Percentiles rank a stretch among this genome's conserved stretches.
These are phyloP conservation scores for Ephestia elutella DNA, from an alignment of 1,140 invertebrate species.

Conservation along the genomic window DNA sequence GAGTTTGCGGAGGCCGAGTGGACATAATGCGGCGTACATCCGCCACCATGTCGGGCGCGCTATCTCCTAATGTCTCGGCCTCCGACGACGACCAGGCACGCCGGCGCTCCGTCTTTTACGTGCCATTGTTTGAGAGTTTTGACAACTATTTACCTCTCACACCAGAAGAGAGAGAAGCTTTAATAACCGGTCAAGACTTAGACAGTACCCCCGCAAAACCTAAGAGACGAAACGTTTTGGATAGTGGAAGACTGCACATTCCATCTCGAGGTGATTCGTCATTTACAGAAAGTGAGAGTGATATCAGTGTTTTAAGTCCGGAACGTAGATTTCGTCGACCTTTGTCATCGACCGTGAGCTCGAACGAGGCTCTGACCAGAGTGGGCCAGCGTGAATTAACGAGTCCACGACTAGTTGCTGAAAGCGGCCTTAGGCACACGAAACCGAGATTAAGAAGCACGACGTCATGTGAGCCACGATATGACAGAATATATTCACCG, in stretches of 20 bases:
- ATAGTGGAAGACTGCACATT: conserved; percentile 40
- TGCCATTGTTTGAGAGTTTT: conserved; percentile 74
- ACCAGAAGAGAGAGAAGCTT: conserved; percentile 61
- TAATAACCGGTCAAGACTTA: conserved; percentile 52
- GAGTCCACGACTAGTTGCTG: conserved; percentile 54
- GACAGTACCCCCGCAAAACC: conserved; percentile 41
- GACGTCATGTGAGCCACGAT: conserved; percentile 61
- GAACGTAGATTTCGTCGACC: conserved; percentile 51
- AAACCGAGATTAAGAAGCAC: conserved; percentile 60
- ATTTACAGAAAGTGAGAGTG: conserved; percentile 62
- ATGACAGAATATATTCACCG: conserved; percentile 61
- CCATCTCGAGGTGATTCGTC: conserved; percentile 51
- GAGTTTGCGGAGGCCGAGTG: conserved; percentile 30
- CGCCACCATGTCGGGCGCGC: conserved; percentile 53
- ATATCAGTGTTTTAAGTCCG: conserved; percentile 54
- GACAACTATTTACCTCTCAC: conserved; percentile 69
- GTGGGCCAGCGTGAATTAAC: conserved; percentile 47
- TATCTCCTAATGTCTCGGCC: conserved; percentile 43
- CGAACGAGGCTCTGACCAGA: conserved; percentile 58
- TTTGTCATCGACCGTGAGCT: conserved; percentile 58
- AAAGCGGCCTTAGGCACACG: conserved; percentile 40
- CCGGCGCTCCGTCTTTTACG: conserved; percentile 77
- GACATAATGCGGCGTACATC: conserved; percentile 59
- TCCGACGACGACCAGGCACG: conserved; percentile 62
- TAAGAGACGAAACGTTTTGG: conserved; percentile 48